Evolutionary conservation across 2,888 invertebrate species (phyloP).

Genomic region (Limulus polyphemus): DNA sequence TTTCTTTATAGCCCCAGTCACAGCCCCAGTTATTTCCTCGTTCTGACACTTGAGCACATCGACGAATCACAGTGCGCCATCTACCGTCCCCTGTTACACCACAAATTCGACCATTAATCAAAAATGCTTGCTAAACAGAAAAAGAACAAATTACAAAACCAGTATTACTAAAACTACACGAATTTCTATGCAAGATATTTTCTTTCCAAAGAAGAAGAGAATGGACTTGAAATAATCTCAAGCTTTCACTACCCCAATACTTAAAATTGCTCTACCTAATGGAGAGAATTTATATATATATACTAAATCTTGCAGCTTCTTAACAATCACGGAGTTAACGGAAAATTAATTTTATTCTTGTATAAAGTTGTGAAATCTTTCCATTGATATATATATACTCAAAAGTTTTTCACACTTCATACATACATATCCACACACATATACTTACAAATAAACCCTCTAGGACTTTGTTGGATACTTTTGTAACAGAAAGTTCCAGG

Average conservation of each 20-base stretch:
- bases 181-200: neutral
- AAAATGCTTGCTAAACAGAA: neutral
- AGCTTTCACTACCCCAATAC: too few species aligned
- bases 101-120: neutral
- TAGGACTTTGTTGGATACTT: slow-evolving; percentile 80
- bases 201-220: neutral
- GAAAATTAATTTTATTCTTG: too few species aligned
- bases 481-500: slow-evolving; percentile 96
- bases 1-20: slow-evolving; percentile 85
- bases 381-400: too few species aligned
- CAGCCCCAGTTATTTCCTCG: slow-evolving; percentile 62
- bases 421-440: neutral
- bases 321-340: too few species aligned
- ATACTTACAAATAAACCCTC: slow-evolving; percentile 85
- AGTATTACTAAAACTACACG: too few species aligned
- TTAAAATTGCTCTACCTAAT: too few species aligned
- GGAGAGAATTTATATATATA: too few species aligned
- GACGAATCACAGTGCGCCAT: slow-evolving; percentile 78
- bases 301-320: too few species aligned
- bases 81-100: slow-evolving; percentile 76
- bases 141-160: neutral
- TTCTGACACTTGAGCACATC: slow-evolving; percentile 79
- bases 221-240: neutral
- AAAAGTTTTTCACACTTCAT: too few species aligned
- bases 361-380: too few species aligned